Conservation (phyloP, 2,113 vertebrate species). For the Microtus ochrogaster region DNA sequence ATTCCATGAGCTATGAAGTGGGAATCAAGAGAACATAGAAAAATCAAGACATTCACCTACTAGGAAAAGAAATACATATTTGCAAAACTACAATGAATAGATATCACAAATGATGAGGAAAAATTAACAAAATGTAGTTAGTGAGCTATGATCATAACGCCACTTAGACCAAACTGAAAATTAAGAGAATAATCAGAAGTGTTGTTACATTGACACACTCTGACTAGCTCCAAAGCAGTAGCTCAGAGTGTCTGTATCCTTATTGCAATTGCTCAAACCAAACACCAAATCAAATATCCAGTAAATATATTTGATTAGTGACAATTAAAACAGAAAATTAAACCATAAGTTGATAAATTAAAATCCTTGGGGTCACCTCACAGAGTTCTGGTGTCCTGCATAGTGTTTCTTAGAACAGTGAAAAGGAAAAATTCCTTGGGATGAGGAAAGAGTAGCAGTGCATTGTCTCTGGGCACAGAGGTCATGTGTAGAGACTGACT, state of each 20-base stretch:
- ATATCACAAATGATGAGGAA: background rate
- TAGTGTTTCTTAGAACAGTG: background rate
- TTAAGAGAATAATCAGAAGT: background rate
- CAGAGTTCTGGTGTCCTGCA: too few species aligned
- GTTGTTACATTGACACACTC: background rate
- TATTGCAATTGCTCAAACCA: background rate
- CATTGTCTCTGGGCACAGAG: background rate
- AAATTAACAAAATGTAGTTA: background rate
- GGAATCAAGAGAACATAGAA: background rate
- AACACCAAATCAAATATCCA: background rate
- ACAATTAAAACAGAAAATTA: background rate
- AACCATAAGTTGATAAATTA: background rate
- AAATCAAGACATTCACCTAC: background rate
- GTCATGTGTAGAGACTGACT: background rate
- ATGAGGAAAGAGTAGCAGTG: background rate
- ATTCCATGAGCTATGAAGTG: background rate
- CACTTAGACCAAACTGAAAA: background rate
- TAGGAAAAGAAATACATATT: background rate
- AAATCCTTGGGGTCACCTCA: background rate
- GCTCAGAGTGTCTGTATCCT: too few species aligned
- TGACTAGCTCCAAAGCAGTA: background rate
- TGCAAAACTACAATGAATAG: background rate
- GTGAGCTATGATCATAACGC: background rate
- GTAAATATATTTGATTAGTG: background rate
- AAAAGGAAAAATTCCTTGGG: background rate